A percentile compares a stretch with the other conserved stretches of the same genome.
These are phyloP conservation scores for Dryobotodes eremita DNA, from an alignment of 2,888 invertebrate species.

Conservation along the genomic window DNA sequence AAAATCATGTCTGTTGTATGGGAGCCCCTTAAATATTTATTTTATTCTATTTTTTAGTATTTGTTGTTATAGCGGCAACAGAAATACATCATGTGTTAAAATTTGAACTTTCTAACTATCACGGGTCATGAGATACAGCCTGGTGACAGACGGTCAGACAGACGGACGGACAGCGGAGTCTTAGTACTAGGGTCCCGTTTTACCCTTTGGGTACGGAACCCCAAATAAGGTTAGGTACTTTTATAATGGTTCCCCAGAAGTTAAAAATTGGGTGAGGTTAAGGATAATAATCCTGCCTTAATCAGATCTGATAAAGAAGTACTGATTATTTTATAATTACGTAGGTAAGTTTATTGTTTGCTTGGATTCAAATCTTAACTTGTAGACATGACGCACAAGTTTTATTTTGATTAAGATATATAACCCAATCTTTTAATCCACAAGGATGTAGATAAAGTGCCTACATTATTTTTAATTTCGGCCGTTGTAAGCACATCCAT, in stretches of 20 bases:
- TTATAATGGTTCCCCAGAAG: background rate
- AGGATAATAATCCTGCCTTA: background rate
- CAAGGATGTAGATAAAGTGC: background rate
- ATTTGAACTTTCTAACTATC: too few relatives aligned
- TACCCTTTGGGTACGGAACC: too few relatives aligned
- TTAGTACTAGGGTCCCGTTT: too few relatives aligned
- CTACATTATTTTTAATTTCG: background rate
- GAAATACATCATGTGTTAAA: too few relatives aligned
- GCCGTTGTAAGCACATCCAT: background rate
- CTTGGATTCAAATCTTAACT: background rate
- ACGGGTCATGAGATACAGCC: too few relatives aligned
- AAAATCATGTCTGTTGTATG: too few relatives aligned
- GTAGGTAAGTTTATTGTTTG: background rate
- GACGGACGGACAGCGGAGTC: too few relatives aligned
- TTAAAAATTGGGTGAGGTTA: background rate
- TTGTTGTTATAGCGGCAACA: too few relatives aligned
- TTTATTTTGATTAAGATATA: background rate
- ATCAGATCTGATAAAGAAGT: background rate
- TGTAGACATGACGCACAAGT: background rate
- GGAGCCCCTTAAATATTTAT: too few relatives aligned
- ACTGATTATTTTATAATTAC: background rate
- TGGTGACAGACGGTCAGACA: too few relatives aligned
- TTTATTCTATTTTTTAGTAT: too few relatives aligned
- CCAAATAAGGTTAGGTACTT: too few relatives aligned
- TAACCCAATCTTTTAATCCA: background rate